Conservation (phyloP, 2,888 invertebrate species). For the Parapristionchus giblindavisi region DNA sequence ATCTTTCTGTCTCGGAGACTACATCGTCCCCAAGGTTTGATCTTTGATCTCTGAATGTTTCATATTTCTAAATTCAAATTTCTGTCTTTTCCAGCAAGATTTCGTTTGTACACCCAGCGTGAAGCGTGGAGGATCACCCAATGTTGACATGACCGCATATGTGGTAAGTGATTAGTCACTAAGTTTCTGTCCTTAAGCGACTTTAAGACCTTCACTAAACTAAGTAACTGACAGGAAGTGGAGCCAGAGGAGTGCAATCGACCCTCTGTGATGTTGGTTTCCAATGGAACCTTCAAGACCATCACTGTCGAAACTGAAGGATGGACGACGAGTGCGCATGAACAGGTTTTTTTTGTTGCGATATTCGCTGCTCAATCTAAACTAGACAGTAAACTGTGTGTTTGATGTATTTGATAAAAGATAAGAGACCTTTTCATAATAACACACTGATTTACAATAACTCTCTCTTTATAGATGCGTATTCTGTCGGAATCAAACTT, state of each 20-base stretch:
- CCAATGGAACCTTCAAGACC: constrained; percentile 30
- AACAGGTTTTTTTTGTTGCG: constrained; percentile 20
- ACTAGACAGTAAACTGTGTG: too few relatives aligned
- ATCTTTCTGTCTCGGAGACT: constrained; percentile 36
- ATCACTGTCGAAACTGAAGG: neutral
- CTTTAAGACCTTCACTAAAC: too few relatives aligned
- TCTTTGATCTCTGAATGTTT: neutral
- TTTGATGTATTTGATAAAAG: neutral
- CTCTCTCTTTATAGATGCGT: constrained; percentile 9
- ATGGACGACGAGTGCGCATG: constrained; percentile 26
- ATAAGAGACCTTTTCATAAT: neutral
- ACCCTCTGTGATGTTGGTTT: neutral
- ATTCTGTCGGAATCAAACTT: neutral
- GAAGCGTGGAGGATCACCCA: neutral
- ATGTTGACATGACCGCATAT: constrained; percentile 20
- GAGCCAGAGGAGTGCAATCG: neutral
- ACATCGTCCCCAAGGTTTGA: constrained; percentile 32
- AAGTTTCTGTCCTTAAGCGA: too few relatives aligned
- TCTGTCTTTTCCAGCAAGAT: neutral
- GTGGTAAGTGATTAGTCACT: constrained; percentile 6
- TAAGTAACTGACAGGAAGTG: constrained; percentile 7
- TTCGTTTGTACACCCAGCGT: constrained; percentile 9
- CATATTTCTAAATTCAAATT: too few relatives aligned
- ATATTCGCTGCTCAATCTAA: too few relatives aligned
- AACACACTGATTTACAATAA: neutral